Percentiles rank a stretch among this genome's conserved stretches.
Evolutionary conservation across 2,888 invertebrate species (phyloP).

Genomic region (Plebejus melissa): DNA sequence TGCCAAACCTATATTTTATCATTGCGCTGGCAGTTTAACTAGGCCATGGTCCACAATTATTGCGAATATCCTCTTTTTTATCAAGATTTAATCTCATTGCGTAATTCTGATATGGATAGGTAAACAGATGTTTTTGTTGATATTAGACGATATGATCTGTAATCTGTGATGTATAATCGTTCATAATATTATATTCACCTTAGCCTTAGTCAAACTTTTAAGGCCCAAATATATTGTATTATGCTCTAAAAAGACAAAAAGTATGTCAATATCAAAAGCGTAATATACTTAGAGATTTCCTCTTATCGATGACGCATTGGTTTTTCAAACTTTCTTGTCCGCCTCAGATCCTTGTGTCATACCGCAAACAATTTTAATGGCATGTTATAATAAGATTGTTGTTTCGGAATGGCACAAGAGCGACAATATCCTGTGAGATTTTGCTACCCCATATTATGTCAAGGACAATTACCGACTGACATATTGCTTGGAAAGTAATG

Average conservation of each 20-base stretch:
- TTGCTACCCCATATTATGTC: slow-evolving; percentile 41
- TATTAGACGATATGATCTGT: neutral
- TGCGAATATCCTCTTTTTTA: slow-evolving; percentile 26
- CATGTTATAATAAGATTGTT: neutral
- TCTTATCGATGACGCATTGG: slow-evolving; percentile 33
- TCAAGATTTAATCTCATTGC: slow-evolving; percentile 23
- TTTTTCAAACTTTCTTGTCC: slow-evolving; percentile 34
- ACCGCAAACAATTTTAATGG: slow-evolving; percentile 18
- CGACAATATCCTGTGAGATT: slow-evolving; percentile 28
- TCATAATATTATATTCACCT: neutral
- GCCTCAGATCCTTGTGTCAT: slow-evolving; percentile 23
- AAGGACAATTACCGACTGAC: slow-evolving; percentile 48
- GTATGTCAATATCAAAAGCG: neutral
- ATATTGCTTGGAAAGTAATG: slow-evolving; percentile 34
- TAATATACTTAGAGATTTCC: slow-evolving; percentile 21
- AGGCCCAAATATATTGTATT: neutral
- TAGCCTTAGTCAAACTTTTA: neutral
- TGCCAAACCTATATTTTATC: slow-evolving; percentile 22
- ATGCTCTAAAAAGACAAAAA: neutral
- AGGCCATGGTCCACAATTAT: slow-evolving; percentile 24
- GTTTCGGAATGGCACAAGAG: neutral
- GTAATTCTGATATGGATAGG: slow-evolving; percentile 18
- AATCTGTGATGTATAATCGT: slow-evolving; percentile 8
- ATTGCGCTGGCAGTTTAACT: slow-evolving; percentile 13
- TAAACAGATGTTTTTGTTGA: neutral